phyloP scores from a whole-genome alignment of 2,113 vertebrate species.

The Brienomyrus brachyistius region DNA sequence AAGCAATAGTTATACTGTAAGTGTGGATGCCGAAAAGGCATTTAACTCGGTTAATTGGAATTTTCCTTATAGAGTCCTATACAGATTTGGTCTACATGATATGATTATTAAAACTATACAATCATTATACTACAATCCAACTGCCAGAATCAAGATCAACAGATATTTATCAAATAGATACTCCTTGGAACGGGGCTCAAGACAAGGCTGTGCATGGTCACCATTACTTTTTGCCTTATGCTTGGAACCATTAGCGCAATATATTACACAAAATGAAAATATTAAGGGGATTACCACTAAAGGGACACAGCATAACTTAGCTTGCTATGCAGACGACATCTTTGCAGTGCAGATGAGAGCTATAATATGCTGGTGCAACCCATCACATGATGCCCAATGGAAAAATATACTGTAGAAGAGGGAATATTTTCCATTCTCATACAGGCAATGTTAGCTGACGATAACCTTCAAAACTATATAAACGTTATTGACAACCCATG shows the following conservation, averaged over 20 bases:
- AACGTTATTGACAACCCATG: neutral
- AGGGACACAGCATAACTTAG: neutral
- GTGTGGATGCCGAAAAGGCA: neutral
- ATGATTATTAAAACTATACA: neutral
- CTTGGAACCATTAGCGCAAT: neutral
- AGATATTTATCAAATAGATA: too few relatives aligned
- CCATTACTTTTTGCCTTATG: neutral
- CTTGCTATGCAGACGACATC: neutral
- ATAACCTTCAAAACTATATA: neutral
- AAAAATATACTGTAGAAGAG: too few relatives aligned
- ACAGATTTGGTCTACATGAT: neutral
- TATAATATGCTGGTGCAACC: neutral
- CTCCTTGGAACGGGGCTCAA: too few relatives aligned
- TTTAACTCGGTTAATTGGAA: neutral
- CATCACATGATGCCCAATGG: too few relatives aligned
- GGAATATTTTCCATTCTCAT: neutral
- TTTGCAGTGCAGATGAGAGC: neutral
- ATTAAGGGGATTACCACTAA: neutral
- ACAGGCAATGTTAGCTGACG: neutral
- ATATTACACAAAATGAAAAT: neutral
- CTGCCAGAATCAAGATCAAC: too few relatives aligned
- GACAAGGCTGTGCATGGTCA: too few relatives aligned
- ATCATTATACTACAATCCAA: neutral
- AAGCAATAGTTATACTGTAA: neutral
- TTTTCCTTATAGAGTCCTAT: neutral